phyloP scores from a whole-genome alignment of 2,113 vertebrate genomes.

The Leucopsar rothschildi region DNA sequence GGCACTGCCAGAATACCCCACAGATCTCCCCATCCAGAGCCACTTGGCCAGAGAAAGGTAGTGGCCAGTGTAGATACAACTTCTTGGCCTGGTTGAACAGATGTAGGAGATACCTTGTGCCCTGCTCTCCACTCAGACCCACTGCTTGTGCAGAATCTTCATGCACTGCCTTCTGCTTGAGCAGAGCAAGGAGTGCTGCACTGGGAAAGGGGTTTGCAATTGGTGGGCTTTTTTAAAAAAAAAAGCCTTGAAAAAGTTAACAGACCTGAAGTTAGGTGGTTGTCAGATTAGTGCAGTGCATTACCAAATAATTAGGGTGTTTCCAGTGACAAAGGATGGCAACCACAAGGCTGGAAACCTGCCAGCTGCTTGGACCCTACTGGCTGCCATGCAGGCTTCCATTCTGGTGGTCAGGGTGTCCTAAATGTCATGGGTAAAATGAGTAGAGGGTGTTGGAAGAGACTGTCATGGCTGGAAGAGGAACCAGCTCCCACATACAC shows the following conservation, averaged over 20 bases:
- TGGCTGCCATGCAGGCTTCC: background rate
- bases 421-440: background rate
- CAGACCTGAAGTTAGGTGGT: background rate
- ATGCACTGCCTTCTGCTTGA: background rate
- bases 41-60: background rate
- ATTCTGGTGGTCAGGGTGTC: background rate
- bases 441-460: background rate
- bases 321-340: background rate
- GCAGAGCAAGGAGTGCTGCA: background rate
- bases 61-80: background rate
- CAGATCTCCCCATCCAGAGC: background rate
- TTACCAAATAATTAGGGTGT: background rate
- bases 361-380: background rate
- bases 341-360: background rate
- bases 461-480: background rate
- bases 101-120: accelerated
- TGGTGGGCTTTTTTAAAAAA: accelerated
- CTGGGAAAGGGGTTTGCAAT: background rate
- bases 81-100: background rate
- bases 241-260: background rate
- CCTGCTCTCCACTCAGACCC: background rate
- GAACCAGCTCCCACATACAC: background rate
- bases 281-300: background rate
- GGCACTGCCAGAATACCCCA: background rate
- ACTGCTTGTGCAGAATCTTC: background rate